Conservation (phyloP, 2,113 vertebrate genomes). For the Psophia crepitans region DNA sequence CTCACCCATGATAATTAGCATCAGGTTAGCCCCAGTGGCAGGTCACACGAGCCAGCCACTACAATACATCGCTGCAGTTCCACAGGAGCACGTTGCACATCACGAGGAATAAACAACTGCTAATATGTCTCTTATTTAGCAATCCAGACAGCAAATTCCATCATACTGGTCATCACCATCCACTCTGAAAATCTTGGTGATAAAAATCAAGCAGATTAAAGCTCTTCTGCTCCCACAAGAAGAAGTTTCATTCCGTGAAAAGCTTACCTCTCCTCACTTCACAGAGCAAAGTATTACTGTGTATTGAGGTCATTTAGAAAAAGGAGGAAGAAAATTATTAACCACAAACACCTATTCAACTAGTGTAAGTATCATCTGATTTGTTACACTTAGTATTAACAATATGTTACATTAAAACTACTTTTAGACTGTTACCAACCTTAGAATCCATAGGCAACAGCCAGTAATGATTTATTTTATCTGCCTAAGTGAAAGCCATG, state of each 20-base stretch:
- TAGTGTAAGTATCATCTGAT: rapidly evolving
- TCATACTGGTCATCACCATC: not conserved
- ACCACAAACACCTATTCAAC: not conserved
- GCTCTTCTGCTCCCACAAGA: not conserved
- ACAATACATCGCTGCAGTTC: not conserved
- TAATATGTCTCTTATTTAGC: not conserved
- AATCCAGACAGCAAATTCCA: not conserved
- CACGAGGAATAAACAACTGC: not conserved
- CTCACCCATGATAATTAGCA: not conserved
- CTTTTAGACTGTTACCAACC: not conserved
- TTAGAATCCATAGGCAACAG: not conserved
- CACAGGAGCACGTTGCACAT: rapidly evolving
- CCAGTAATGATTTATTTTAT: not conserved
- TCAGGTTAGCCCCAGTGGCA: not conserved
- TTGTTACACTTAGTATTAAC: not conserved
- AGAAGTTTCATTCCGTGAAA: not conserved
- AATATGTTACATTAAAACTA: not conserved
- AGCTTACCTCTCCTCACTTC: not conserved
- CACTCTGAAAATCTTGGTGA: not conserved
- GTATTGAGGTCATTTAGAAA: not conserved
- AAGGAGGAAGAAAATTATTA: not conserved
- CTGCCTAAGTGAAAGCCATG: not conserved
- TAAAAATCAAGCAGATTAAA: not conserved
- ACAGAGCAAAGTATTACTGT: not conserved
- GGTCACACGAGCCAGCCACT: not conserved